These are phyloP conservation scores for Epistrophella euchroma DNA, from an alignment of 2,888 invertebrate genomes.

Conservation along the genomic window DNA sequence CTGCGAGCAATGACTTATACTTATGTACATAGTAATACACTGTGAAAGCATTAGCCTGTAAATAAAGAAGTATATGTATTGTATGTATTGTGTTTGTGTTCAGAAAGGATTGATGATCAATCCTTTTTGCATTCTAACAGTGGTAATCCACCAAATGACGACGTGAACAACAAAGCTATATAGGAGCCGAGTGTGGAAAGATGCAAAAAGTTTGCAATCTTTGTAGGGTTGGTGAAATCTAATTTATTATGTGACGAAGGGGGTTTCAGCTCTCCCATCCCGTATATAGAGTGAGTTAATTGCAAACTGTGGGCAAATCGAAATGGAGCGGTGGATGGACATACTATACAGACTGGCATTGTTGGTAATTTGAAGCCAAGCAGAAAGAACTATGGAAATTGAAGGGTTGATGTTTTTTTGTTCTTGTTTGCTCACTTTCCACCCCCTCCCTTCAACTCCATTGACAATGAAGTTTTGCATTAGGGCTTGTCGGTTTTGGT, in stretches of 20 bases:
- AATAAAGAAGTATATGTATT: constrained; percentile 18
- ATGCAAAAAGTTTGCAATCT: constrained; percentile 75
- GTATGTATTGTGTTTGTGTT: constrained; percentile 46
- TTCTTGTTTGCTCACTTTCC: constrained; percentile 18
- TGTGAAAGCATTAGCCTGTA: constrained; percentile 33
- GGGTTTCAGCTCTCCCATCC: constrained; percentile 44
- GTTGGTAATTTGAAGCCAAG: constrained; percentile 60
- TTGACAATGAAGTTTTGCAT: constrained; percentile 68
- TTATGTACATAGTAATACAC: not conserved
- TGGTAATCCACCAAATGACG: constrained; percentile 3
- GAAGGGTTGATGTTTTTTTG: constrained; percentile 60
- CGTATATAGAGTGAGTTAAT: constrained; percentile 65
- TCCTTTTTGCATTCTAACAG: constrained; percentile 45
- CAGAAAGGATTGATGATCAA: constrained; percentile 73
- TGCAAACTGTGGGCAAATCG: constrained; percentile 48
- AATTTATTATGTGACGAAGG: constrained; percentile 75
- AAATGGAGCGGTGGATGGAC: constrained; percentile 52
- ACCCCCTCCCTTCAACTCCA: not conserved
- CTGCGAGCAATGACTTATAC: not conserved
- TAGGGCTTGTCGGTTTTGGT: constrained; percentile 52
- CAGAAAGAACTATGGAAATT: constrained; percentile 56
- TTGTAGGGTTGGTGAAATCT: constrained; percentile 64
- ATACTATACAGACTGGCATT: constrained; percentile 44
- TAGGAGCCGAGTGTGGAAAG: constrained; percentile 1
- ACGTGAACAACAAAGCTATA: not conserved